A percentile compares a stretch with the other conserved stretches of the same genome.
Conservation (phyloP, 2,888 invertebrate genomes). For the Chrysomela aeneicollis region DNA sequence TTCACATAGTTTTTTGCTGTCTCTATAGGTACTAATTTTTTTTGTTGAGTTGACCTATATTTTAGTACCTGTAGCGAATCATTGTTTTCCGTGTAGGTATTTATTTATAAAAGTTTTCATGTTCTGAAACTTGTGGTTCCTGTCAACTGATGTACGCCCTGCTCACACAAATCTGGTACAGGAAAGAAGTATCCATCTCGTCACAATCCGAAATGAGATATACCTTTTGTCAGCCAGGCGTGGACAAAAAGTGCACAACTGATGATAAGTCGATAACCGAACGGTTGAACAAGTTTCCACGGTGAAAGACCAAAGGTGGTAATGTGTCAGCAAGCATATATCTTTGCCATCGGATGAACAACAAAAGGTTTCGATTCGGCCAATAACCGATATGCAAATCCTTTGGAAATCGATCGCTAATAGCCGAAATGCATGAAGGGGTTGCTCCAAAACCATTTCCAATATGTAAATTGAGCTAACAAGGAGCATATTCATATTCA, state of each 20-base stretch:
- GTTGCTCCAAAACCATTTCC: slow-evolving; percentile 43
- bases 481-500: slow-evolving; percentile 51
- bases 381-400: slow-evolving; percentile 41
- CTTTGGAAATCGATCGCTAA: slow-evolving; percentile 39
- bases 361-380: slow-evolving; percentile 31
- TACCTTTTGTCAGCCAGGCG: not conserved
- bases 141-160: no score
- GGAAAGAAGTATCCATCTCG: no score
- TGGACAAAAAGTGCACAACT: slow-evolving; percentile 4
- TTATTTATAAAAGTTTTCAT: no score
- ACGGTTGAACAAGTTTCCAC: slow-evolving; percentile 5
- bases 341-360: slow-evolving; percentile 16
- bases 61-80: no score
- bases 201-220: not conserved
- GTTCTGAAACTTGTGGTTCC: no score
- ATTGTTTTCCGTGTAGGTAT: no score
- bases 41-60: no score
- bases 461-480: slow-evolving; percentile 48
- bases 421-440: slow-evolving; percentile 38
- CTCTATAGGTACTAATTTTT: no score
- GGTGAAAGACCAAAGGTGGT: slow-evolving; percentile 12
- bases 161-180: no score
- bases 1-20: no score
- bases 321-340: slow-evolving; percentile 11
- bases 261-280: slow-evolving; percentile 6